Evolutionary conservation across 2,113 vertebrate species (phyloP).

Genomic region (Xenopus borealis): DNA sequence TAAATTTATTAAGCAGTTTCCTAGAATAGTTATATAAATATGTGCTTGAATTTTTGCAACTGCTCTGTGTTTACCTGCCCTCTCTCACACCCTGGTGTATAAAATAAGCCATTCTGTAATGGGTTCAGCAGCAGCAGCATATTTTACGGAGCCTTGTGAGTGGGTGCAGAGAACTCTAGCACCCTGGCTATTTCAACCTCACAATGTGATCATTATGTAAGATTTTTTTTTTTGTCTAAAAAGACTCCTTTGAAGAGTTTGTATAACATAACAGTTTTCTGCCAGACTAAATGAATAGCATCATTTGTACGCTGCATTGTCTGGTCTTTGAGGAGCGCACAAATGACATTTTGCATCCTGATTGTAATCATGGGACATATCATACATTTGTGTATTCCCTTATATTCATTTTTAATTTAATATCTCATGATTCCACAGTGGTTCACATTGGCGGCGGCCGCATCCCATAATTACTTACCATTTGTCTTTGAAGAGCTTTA

Average conservation of each 20-base stretch:
- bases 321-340: conserved; percentile 34
- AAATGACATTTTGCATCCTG: conserved; percentile 43
- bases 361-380: conserved; percentile 45
- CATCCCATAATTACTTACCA: conserved; percentile 18
- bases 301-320: conserved; percentile 36
- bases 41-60: too few relatives aligned
- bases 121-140: too few relatives aligned
- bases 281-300: conserved; percentile 33
- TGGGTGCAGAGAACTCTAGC: not conserved
- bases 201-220: conserved; percentile 39
- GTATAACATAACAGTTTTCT: conserved; percentile 32
- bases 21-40: too few relatives aligned
- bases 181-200: not conserved
- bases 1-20: too few relatives aligned
- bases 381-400: conserved; percentile 41
- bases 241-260: conserved; percentile 44
- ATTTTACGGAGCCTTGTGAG: too few relatives aligned
- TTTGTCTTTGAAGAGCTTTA: conserved; percentile 37
- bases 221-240: conserved; percentile 31
- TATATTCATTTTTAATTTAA: conserved; percentile 44
- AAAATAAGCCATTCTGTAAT: too few relatives aligned
- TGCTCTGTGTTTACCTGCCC: too few relatives aligned
- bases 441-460: conserved; percentile 21
- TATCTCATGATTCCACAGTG: conserved; percentile 45
- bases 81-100: too few relatives aligned